Evolutionary conservation across 2,888 invertebrate species (phyloP), one percentile per base, ranked within the genome.

Genomic region (Dryomyza anilis): DNA sequence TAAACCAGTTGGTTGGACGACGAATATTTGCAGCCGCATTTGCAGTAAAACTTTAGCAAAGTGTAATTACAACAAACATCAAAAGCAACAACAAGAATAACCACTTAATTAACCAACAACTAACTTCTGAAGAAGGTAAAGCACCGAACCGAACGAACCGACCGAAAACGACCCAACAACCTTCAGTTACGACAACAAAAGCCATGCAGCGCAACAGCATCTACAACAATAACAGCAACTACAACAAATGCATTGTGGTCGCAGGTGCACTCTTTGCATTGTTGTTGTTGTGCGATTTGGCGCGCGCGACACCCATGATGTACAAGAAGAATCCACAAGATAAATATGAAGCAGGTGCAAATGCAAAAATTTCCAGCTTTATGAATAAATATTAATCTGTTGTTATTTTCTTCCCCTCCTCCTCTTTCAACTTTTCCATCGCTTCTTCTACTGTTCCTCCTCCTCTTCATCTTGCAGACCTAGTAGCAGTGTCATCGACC

Each of bases 401-500:
- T 39, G 7, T 39, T 33, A 7, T 39, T 8, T 14, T 57, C 8
- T 43, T 57, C n/a, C n/a, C n/a, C n/a, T n/a, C n/a, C n/a, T n/a
- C n/a, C n/a, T n/a, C n/a, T 45, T 16, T 46, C 27, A 3, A 10
- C 39, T n/a, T 25, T 53, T 43, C 16, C 27, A 62, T 36, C 16
- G 2, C 48, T 2, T 19, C 43, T n/a, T 16, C 29, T 30, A 52
- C 59, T 29, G 19, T 19, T 64, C 61, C 65, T n/a, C n/a, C n/a
- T n/a, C n/a, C n/a, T n/a, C n/a, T n/a, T n/a, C n/a, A n/a, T n/a
- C 64, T 73, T 72, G 21, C 76, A 89, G 89, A 89, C 78, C 83
- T 89, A 74, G 84, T 89, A 58, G 85, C 89, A 8, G 86, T 89
- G n/a, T 89, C 89, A 0, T 89, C 89, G 3, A 89, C 89, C 14